phyloP scores from a whole-genome alignment of 2,888 invertebrate species.

The Andrena bucephala region DNA sequence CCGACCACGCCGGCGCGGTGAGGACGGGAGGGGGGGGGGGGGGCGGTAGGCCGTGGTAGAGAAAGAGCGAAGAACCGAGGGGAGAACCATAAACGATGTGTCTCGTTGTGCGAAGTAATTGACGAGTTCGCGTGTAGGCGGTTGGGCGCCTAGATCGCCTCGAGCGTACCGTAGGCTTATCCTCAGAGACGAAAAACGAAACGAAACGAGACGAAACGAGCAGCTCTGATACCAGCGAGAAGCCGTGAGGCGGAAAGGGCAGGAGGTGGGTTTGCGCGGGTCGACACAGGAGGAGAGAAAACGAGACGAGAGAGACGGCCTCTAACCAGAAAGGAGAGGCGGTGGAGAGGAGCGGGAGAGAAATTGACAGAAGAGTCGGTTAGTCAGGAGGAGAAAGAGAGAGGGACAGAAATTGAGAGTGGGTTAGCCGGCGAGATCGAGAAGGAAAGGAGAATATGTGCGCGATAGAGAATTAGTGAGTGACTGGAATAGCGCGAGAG shows the following conservation, averaged over 20 bases:
- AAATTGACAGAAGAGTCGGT: conserved; percentile 55
- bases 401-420: conserved; percentile 47
- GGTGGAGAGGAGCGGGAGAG: conserved; percentile 37
- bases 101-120: conserved; percentile 84
- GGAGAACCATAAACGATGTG: conserved; percentile 75
- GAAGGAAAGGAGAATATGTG: conserved; percentile 33
- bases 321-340: conserved; percentile 14
- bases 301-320: conserved; percentile 57
- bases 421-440: conserved; percentile 36
- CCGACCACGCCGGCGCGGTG: conserved; percentile 24
- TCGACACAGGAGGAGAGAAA: conserved; percentile 53
- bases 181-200: conserved; percentile 77
- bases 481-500: conserved; percentile 33
- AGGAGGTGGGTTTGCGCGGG: conserved; percentile 52
- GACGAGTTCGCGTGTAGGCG: conserved; percentile 83
- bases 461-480: conserved; percentile 58
- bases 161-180: conserved; percentile 75
- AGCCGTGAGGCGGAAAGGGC: conserved; percentile 44
- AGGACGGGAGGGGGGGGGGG: background rate
- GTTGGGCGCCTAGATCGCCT: conserved; percentile 80
- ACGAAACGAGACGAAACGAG: conserved; percentile 73
- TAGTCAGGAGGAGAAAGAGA: conserved; percentile 42
- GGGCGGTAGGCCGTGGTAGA: conserved; percentile 20
- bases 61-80: conserved; percentile 43
- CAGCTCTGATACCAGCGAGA: conserved; percentile 50